Percentiles rank a stretch among this genome's conserved stretches.
Conservation (phyloP, 1,140 invertebrate species). For the Yoshiicerus persimilis region DNA sequence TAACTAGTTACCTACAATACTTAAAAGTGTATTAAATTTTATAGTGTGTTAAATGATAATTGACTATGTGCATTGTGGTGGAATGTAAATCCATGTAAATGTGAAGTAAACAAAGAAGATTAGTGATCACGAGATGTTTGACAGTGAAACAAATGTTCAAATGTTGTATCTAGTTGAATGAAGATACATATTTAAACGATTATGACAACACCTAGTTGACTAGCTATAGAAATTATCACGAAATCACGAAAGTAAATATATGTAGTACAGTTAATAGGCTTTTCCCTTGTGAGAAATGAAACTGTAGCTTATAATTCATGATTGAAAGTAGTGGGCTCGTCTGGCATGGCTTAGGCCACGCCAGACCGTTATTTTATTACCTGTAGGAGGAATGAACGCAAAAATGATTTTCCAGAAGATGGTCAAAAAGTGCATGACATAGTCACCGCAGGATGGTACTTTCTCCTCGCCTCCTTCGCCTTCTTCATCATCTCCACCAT, state of each 20-base stretch:
- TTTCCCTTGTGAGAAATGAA: not conserved
- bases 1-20: too few species aligned
- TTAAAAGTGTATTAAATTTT: too few species aligned
- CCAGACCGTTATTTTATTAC: slow-evolving; percentile 59
- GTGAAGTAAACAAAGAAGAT: too few species aligned
- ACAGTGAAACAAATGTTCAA: too few species aligned
- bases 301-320: not conserved
- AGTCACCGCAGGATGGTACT: slow-evolving; percentile 81
- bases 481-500: slow-evolving; percentile 59
- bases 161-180: too few species aligned
- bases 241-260: not conserved
- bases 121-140: too few species aligned
- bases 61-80: too few species aligned
- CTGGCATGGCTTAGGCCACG: not conserved
- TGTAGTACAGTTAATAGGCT: slow-evolving; percentile 17
- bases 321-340: not conserved
- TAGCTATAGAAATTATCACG: not conserved
- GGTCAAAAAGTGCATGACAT: slow-evolving; percentile 93
- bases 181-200: not conserved
- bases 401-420: slow-evolving; percentile 98
- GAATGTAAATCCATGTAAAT: too few species aligned
- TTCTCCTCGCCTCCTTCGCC: slow-evolving; percentile 59
- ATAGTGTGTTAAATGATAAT: too few species aligned
- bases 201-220: not conserved
- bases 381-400: slow-evolving; percentile 96